Evolutionary conservation across 2,888 invertebrate genomes (phyloP), one percentile per base, ranked within the genome.

Genomic region (Ypsolopha scabrella): DNA sequence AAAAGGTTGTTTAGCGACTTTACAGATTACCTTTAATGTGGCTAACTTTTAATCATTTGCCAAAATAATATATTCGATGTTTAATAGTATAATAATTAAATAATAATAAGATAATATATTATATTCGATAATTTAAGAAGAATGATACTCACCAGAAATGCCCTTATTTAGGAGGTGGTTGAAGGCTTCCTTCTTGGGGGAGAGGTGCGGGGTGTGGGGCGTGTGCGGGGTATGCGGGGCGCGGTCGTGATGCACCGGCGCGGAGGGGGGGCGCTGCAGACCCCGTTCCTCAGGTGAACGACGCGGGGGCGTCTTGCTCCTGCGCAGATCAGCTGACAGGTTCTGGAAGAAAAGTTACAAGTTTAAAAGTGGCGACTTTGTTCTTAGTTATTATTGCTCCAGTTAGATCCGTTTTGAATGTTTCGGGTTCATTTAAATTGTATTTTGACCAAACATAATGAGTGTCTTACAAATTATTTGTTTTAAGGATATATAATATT

Each of bases 141-240:
- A n/a, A 43, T 10, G 49, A 50, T 48, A 82, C 89, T 87, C 65
- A 91, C 91, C 91, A 64, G 89, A 77, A 56, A 89, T 82, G 53
- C 88, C 87, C 70, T 91, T 91, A 66, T 88, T 88, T 57, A 89
- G 85, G 24, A 85, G 62, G 57, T 82, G 76, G 55, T 85, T 85
- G 61, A 90, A 90, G 61, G 90, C 90, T 67, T 92, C 92, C 71
- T 89, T 90, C 63, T 92, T 92, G 48, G 89, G 83, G 7, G 89
- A 88, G 36, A 89, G 86, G 53, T 89, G 88, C 1, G 72, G 88
- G 58, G 74, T 87, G 67, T 77, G 87, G 11, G 73, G 77, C 48
- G 65, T 61, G 54, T 89, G 88, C 1, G 72, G 88, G 58, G 74
- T 87, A 67, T 77, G 87, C 50, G 78, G 70, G 54, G 60, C 43